Conservation (phyloP, 2,113 vertebrate genomes). For the Peromyscus leucopus region DNA sequence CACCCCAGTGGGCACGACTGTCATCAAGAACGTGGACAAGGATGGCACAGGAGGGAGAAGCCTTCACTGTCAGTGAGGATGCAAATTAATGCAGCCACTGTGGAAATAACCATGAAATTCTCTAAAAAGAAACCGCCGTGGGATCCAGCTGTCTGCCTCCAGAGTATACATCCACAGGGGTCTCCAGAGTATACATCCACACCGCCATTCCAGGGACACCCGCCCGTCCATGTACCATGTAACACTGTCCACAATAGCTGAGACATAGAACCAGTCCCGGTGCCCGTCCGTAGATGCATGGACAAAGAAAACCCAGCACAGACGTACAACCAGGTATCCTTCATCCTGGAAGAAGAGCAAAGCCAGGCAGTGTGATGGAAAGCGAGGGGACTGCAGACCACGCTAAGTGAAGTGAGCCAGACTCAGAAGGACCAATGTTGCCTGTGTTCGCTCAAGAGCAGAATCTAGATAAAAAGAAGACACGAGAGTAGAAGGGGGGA, state of each 20-base stretch:
- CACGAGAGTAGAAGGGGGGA: too few species aligned
- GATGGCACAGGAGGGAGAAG: background rate
- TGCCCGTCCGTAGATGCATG: background rate
- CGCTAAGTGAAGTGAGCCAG: too few species aligned
- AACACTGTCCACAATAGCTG: background rate
- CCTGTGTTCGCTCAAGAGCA: too few species aligned
- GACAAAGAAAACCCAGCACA: background rate
- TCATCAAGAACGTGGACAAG: too few species aligned
- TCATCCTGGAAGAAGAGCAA: background rate
- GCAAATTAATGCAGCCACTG: background rate
- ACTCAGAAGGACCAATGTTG: background rate
- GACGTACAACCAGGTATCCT: background rate
- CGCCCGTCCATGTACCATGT: background rate
- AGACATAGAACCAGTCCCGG: rapidly evolving
- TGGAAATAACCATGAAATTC: background rate
- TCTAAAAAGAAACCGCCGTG: background rate
- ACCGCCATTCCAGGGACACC: background rate
- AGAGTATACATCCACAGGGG: background rate
- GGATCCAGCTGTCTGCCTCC: too few species aligned
- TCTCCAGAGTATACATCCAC: background rate
- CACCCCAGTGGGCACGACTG: background rate
- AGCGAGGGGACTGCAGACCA: background rate
- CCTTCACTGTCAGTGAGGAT: background rate
- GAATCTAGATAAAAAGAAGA: background rate
- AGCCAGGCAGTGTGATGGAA: background rate